Evolutionary conservation across 23 tunicate species (phyloP).

Genomic region (Clavelina lepadiformis): DNA sequence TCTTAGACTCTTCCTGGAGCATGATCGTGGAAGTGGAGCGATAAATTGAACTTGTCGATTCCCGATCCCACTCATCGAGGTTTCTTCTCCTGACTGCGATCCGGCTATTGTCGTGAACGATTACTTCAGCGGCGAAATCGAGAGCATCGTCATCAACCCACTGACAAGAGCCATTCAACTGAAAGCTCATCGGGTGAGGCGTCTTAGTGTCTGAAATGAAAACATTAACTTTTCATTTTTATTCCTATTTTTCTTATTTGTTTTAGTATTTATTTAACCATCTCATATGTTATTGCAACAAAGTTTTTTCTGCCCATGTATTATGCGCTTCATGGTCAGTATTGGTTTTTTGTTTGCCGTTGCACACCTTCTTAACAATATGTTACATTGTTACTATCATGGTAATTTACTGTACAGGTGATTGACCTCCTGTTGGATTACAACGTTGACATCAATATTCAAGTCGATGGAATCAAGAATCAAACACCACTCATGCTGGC

Average conservation of each 20-base stretch:
- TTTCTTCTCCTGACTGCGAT: slow-evolving; percentile 11
- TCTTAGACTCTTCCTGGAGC: slow-evolving; percentile 79
- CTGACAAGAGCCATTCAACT: slow-evolving; percentile 77
- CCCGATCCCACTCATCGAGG: slow-evolving; percentile 34
- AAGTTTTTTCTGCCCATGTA: too few species aligned
- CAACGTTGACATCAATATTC: slow-evolving; percentile 92
- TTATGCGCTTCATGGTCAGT: neutral
- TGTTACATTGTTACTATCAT: too few species aligned
- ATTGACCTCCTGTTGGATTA: slow-evolving; percentile 83
- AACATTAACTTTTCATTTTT: too few species aligned
- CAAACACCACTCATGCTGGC: slow-evolving; percentile 97
- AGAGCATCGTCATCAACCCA: slow-evolving; percentile 57
- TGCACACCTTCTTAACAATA: too few species aligned
- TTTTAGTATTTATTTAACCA: too few species aligned
- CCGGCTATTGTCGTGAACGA: slow-evolving; percentile 46
- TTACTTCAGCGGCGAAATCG: slow-evolving; percentile 64
- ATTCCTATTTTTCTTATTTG: too few species aligned
- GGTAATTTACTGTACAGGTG: too few species aligned
- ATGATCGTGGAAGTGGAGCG: slow-evolving; percentile 76
- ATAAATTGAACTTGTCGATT: slow-evolving; percentile 85
- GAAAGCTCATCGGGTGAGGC: slow-evolving; percentile 77
- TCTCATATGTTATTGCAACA: too few species aligned
- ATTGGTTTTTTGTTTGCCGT: too few species aligned
- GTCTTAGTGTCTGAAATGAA: too few species aligned
- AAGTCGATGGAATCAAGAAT: slow-evolving; percentile 83